phyloP scores from a whole-genome alignment of 2,888 invertebrate genomes.

The Crematogaster levior region DNA sequence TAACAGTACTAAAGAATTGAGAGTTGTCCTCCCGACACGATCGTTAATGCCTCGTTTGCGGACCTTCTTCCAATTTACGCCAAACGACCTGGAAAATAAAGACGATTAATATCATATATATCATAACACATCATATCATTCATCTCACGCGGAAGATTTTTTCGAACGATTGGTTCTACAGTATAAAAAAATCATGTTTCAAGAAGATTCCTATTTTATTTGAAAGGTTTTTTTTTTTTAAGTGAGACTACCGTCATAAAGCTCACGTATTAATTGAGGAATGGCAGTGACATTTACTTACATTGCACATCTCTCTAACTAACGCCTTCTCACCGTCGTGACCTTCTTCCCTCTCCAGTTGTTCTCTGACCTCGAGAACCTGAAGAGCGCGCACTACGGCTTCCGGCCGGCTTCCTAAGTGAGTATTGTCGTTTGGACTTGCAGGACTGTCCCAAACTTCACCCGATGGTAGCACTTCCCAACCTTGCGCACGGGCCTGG shows the following conservation, averaged over 20 bases:
- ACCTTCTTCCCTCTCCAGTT: conserved; percentile 91
- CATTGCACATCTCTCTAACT: conserved; percentile 98
- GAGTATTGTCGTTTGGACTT: conserved; percentile 79
- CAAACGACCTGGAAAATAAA: conserved; percentile 90
- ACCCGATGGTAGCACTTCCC: conserved; percentile 80
- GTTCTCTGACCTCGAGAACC: conserved; percentile 96
- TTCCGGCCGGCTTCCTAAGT: conserved; percentile 92
- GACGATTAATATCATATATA: conserved; percentile 10
- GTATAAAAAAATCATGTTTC: background rate
- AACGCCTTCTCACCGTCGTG: conserved; percentile 96
- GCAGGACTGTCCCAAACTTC: conserved; percentile 81
- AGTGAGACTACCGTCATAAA: no score
- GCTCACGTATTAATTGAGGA: background rate
- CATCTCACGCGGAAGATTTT: background rate
- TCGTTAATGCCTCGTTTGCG: conserved; percentile 87
- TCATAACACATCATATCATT: background rate
- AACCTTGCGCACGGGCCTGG: conserved; percentile 85
- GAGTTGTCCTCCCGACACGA: conserved; percentile 14
- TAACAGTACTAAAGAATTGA: conserved; percentile 52
- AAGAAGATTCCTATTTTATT: background rate
- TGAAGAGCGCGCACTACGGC: conserved; percentile 97
- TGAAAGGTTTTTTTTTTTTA: background rate
- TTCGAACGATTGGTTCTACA: background rate
- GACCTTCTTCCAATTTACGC: conserved; percentile 95
- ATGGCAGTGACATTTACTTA: conserved; percentile 84